phyloP scores from a whole-genome alignment of 2,797 vertebrate species.

The Coendou prehensilis region DNA sequence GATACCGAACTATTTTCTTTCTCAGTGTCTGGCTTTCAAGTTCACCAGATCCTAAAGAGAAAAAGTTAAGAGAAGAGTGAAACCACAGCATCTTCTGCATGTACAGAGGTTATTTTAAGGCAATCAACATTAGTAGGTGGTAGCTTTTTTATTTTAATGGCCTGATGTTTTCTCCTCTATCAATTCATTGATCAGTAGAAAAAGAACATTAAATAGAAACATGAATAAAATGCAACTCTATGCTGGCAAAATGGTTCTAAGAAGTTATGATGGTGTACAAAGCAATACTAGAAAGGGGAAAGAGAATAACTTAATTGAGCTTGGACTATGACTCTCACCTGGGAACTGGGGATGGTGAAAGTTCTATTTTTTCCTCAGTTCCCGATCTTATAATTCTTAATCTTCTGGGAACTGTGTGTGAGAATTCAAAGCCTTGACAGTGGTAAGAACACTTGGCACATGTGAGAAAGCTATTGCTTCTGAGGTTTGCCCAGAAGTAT shows the following conservation, averaged over 20 bases:
- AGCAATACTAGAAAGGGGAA: background rate
- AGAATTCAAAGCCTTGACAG: background rate
- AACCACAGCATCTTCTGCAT: background rate
- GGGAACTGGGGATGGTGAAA: background rate
- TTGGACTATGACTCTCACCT: background rate
- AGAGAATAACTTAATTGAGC: background rate
- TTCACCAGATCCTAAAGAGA: background rate
- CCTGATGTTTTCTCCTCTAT: background rate
- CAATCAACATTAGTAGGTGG: background rate
- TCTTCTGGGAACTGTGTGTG: background rate
- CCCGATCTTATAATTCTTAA: background rate
- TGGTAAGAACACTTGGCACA: background rate
- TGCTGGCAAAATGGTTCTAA: background rate
- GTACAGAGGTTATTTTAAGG: slow-evolving; percentile 12
- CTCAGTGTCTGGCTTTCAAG: background rate
- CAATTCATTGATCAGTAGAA: slow-evolving; percentile 9
- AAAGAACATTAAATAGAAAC: background rate
- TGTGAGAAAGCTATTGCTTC: background rate
- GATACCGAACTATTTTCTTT: slow-evolving; percentile 29
- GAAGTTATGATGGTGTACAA: background rate
- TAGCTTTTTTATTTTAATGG: slow-evolving; percentile 24
- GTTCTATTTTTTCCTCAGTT: background rate
- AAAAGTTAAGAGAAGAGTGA: background rate
- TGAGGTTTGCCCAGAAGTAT: background rate
- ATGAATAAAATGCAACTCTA: background rate